These are phyloP conservation scores for Philereme vetulata DNA, from an alignment of 2,888 invertebrate genomes.

Conservation along the genomic window DNA sequence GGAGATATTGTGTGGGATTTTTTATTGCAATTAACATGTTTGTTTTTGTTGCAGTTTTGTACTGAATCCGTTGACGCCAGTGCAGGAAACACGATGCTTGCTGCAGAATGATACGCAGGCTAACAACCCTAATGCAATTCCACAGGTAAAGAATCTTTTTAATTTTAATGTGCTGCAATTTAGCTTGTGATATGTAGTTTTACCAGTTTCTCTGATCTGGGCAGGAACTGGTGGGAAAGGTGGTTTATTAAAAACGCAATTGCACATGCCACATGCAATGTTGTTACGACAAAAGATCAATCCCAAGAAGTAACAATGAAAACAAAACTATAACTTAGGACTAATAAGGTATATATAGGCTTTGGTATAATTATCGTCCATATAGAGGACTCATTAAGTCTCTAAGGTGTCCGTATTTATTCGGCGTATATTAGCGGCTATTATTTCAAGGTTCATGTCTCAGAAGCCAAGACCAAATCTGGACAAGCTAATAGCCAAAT, in stretches of 20 bases:
- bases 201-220: constrained; percentile 1
- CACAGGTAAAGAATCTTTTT: constrained; percentile 78
- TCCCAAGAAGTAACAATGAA: neutral
- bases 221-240: neutral
- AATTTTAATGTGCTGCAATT: constrained; percentile 13
- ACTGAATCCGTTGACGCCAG: constrained; percentile 94
- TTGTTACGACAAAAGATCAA: neutral
- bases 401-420: neutral
- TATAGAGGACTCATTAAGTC: too few species aligned
- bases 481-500: constrained; percentile 58
- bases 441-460: constrained; percentile 33
- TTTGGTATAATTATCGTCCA: neutral
- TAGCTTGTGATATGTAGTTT: constrained; percentile 1
- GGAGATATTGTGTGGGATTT: constrained; percentile 9
- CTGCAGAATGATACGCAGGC: constrained; percentile 96
- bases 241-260: neutral
- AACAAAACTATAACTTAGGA: too few species aligned
- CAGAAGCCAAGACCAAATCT: constrained; percentile 34
- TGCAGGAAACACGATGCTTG: constrained; percentile 95
- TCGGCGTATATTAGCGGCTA: too few species aligned
- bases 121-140: constrained; percentile 93
- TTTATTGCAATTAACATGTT: constrained; percentile 27
- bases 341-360: neutral
- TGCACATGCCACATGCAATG: neutral
- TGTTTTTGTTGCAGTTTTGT: constrained; percentile 89